phyloP scores from a whole-genome alignment of 1,140 invertebrate species.

The Camponotus vicinus region DNA sequence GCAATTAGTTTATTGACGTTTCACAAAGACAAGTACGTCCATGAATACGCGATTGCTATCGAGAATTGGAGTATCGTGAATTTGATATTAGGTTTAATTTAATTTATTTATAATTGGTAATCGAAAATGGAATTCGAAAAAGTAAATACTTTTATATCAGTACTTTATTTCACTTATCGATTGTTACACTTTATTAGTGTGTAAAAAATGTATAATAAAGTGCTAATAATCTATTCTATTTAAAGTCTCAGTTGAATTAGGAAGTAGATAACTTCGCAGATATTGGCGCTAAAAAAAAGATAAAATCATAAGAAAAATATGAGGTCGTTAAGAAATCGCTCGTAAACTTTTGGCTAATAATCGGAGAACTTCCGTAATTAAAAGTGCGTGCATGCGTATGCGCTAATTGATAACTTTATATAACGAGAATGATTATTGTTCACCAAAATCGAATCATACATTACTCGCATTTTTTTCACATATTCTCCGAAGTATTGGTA shows the following conservation, averaged over 20 bases:
- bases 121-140: neutral
- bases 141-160: too few relatives aligned
- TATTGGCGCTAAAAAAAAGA: neutral
- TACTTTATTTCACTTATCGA: neutral
- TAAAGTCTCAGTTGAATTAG: neutral
- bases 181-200: neutral
- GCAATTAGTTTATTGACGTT: conserved; percentile 13
- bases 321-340: conserved; percentile 5
- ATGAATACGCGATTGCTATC: neutral
- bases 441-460: neutral
- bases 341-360: conserved; percentile 47
- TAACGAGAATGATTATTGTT: neutral
- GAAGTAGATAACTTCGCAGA: neutral
- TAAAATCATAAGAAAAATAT: conserved; percentile 43
- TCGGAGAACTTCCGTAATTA: conserved; percentile 52
- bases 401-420: conserved; percentile 51
- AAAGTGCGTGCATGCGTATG: conserved; percentile 50
- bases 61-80: neutral
- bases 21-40: neutral
- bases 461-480: neutral
- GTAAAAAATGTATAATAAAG: neutral
- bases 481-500: neutral
- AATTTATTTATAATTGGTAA: neutral
- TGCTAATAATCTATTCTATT: neutral
- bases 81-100: neutral